These are phyloP conservation scores for Meda fulgida DNA, from an alignment of 2,797 vertebrate species.

Conservation along the genomic window DNA sequence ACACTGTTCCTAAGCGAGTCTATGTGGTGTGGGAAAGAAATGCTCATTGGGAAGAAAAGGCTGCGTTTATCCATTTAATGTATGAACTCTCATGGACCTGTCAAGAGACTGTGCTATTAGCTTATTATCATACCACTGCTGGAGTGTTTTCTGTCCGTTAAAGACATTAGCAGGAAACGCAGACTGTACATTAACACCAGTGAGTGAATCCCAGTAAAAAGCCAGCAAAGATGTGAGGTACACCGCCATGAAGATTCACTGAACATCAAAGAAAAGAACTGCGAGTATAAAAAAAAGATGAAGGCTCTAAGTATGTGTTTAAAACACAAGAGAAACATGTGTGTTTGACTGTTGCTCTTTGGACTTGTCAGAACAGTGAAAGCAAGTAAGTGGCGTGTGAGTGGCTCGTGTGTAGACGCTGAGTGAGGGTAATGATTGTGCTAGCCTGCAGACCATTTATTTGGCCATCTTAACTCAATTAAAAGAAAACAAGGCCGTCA, in stretches of 20 bases:
- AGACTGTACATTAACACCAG: conserved; percentile 46
- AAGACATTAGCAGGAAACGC: conserved; percentile 25
- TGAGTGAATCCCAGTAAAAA: conserved; percentile 3
- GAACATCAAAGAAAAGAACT: conserved; percentile 1
- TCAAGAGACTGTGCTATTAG: conserved; percentile 44
- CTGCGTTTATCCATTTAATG: conserved; percentile 35
- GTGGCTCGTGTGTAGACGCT: conserved; percentile 57
- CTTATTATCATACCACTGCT: conserved; percentile 33
- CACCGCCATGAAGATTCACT: conserved; percentile 10
- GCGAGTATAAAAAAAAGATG: neutral
- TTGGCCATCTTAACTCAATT: conserved; percentile 99
- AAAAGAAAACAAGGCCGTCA: conserved; percentile 92
- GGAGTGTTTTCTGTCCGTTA: conserved; percentile 24
- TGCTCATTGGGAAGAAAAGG: conserved; percentile 27
- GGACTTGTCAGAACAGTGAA: conserved; percentile 41
- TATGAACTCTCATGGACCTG: conserved; percentile 44
- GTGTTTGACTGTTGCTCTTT: conserved; percentile 35
- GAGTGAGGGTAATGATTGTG: conserved; percentile 79
- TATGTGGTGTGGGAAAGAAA: conserved; percentile 43
- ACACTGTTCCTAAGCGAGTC: conserved; percentile 3
- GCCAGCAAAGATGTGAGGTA: conserved; percentile 34
- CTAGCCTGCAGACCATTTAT: conserved; percentile 89
- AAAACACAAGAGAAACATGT: conserved; percentile 43
- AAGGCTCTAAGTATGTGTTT: conserved; percentile 16
- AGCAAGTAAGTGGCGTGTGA: conserved; percentile 55